Conservation (phyloP, 2,888 invertebrate species). For the Caenorhabditis imperialis region DNA sequence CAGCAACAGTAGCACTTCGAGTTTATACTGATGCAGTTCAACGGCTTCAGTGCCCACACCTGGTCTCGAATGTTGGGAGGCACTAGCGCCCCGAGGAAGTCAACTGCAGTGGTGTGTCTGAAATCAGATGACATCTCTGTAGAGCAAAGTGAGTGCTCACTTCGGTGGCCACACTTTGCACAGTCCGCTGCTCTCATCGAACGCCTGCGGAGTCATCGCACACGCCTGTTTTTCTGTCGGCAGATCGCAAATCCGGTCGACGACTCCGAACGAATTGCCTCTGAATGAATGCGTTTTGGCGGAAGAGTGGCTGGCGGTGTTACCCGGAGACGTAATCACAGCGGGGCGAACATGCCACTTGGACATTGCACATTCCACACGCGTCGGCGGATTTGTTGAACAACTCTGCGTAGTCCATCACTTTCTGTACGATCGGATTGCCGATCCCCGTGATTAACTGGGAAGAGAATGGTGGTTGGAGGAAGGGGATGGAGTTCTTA, state of each 20-base stretch:
- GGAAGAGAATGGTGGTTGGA: background rate
- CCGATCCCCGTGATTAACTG: conserved; percentile 73
- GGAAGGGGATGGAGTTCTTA: conserved; percentile 34
- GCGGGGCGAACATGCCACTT: conserved; percentile 64
- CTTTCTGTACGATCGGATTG: conserved; percentile 72
- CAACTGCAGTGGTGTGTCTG: conserved; percentile 63
- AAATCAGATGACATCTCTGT: no score
- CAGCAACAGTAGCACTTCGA: conserved; percentile 75
- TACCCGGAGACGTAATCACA: conserved; percentile 66
- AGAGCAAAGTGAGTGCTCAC: no score
- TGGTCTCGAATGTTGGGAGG: conserved; percentile 71
- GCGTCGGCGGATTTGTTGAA: conserved; percentile 74
- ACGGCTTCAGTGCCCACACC: conserved; percentile 70
- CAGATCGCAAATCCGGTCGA: conserved; percentile 73
- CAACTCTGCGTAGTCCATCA: conserved; percentile 73
- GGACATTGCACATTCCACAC: conserved; percentile 77
- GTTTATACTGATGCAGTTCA: conserved; percentile 75
- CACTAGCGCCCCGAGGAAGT: conserved; percentile 71
- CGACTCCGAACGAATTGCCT: conserved; percentile 72
- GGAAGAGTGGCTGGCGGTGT: background rate
- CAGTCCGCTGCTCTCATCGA: conserved; percentile 59
- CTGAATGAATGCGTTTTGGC: conserved; percentile 40
- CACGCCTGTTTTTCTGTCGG: conserved; percentile 74
- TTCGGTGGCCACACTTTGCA: conserved; percentile 74
- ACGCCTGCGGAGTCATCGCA: conserved; percentile 74